These are phyloP conservation scores for Plectrocnemia conspersa DNA, from an alignment of 1,140 invertebrate species.

Conservation along the genomic window DNA sequence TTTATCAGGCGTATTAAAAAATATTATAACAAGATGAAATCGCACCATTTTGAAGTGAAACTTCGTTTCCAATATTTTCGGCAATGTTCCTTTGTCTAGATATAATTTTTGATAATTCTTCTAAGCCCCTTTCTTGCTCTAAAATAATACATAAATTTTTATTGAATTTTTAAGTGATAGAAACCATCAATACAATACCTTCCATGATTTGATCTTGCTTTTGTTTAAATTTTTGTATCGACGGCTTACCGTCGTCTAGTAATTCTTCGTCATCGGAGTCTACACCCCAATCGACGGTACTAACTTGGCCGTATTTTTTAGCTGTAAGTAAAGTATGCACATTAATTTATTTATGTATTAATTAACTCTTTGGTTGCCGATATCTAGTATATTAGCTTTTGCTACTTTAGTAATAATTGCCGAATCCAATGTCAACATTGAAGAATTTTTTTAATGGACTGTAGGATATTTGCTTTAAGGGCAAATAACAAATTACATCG, in stretches of 20 bases:
- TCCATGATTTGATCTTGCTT: constrained; percentile 19
- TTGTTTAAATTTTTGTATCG: constrained; percentile 16
- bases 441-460: too few relatives aligned
- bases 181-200: constrained; percentile 13
- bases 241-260: constrained; percentile 3
- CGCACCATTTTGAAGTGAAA: constrained; percentile 75
- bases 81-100: constrained; percentile 73
- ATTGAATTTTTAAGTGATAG: not conserved
- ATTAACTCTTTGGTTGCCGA: too few relatives aligned
- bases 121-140: constrained; percentile 75
- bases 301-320: constrained; percentile 3
- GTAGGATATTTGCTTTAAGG: too few relatives aligned
- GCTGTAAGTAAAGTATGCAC: not conserved
- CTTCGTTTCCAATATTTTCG: constrained; percentile 68
- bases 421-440: too few relatives aligned
- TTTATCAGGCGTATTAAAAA: not conserved
- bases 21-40: constrained; percentile 12
- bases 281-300: constrained; percentile 28
- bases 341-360: too few relatives aligned
- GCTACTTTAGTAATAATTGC: too few relatives aligned
- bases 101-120: constrained; percentile 70
- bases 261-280: constrained; percentile 33
- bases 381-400: too few relatives aligned
- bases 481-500: too few relatives aligned
- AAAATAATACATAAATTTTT: constrained; percentile 19